phyloP scores from a whole-genome alignment of 2,113 vertebrate species.

The Sorex fumeus region DNA sequence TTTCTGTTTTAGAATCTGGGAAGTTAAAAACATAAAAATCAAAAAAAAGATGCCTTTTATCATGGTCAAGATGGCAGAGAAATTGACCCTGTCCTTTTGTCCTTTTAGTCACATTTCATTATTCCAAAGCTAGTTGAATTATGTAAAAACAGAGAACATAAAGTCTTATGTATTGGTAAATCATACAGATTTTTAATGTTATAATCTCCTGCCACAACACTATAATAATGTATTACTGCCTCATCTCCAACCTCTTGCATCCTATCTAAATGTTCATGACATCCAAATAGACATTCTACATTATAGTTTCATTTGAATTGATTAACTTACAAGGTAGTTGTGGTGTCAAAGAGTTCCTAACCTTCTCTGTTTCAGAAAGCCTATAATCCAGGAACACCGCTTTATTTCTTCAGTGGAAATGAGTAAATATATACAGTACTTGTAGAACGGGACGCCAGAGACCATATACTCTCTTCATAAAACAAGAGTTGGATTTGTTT shows the following conservation, averaged over 20 bases:
- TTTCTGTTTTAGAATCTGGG: not conserved
- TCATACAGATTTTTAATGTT: not conserved
- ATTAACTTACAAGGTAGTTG: not conserved
- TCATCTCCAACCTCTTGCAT: not conserved
- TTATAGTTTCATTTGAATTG: not conserved
- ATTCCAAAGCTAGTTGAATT: not conserved
- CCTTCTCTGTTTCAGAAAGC: too few species aligned
- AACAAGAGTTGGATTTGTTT: not conserved
- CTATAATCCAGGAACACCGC: too few species aligned
- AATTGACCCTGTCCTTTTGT: not conserved
- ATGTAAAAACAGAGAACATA: not conserved
- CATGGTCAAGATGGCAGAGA: not conserved
- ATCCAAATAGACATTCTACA: rapidly evolving
- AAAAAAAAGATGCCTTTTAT: rapidly evolving
- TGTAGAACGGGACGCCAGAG: not conserved
- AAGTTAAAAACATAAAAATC: not conserved
- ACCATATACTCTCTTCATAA: not conserved
- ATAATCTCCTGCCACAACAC: not conserved
- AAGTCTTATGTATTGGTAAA: not conserved
- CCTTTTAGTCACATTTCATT: not conserved
- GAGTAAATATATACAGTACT: not conserved
- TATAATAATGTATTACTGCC: not conserved
- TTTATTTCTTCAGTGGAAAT: not conserved
- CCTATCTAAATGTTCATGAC: not conserved
- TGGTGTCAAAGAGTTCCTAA: too few species aligned